Conservation (phyloP, 2,888 invertebrate genomes). For the Drosophila fulvimacula region DNA sequence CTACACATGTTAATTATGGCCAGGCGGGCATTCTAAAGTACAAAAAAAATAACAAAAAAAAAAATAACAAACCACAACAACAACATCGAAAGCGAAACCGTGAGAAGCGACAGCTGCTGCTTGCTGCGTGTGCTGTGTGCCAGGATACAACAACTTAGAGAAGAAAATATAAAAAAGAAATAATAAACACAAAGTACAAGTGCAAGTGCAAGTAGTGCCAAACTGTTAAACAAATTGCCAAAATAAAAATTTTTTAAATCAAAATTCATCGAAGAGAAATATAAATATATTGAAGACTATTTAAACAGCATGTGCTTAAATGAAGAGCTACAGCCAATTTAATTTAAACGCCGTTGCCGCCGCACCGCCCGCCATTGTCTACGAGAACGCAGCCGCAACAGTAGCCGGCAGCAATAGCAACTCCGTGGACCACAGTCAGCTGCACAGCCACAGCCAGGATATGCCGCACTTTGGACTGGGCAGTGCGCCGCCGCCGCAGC, state of each 20-base stretch:
- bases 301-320: slow-evolving; percentile 75
- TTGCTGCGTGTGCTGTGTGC: slow-evolving; percentile 62
- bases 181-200: slow-evolving; percentile 42
- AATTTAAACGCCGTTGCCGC: slow-evolving; percentile 73
- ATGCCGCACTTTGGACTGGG: slow-evolving; percentile 85
- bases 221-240: slow-evolving; percentile 74
- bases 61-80: slow-evolving; percentile 43
- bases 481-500: slow-evolving; percentile 78
- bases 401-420: slow-evolving; percentile 49
- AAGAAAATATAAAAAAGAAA: slow-evolving; percentile 38
- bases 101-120: slow-evolving; percentile 80
- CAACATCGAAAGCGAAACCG: slow-evolving; percentile 72
- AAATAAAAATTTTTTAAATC: slow-evolving; percentile 33
- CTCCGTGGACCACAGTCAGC: slow-evolving; percentile 61
- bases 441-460: slow-evolving; percentile 71
- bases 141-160: slow-evolving; percentile 38
- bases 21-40: slow-evolving; percentile 31
- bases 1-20: slow-evolving; percentile 34
- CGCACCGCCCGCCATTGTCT: slow-evolving; percentile 69
- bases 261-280: background rate
- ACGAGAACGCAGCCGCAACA: slow-evolving; percentile 71
- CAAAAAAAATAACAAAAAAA: slow-evolving; percentile 20
- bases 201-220: slow-evolving; percentile 60
- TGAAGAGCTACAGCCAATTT: slow-evolving; percentile 80
- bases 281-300: slow-evolving; percentile 21